These are phyloP conservation scores for Malurus splendens DNA, from an alignment of 2,797 vertebrate genomes.

Conservation along the genomic window DNA sequence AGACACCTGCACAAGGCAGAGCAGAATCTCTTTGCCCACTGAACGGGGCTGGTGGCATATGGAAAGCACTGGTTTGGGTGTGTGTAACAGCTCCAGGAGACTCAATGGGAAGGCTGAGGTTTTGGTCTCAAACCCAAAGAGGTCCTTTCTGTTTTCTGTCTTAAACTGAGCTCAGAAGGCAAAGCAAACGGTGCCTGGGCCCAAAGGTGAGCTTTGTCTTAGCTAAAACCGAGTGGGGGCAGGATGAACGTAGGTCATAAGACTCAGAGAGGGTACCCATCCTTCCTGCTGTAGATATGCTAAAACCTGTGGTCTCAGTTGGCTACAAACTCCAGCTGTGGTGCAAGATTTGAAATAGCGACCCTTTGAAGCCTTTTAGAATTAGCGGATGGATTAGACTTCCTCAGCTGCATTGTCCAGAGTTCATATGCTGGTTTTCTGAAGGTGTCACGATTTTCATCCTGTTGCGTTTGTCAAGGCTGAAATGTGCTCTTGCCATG, in stretches of 20 bases:
- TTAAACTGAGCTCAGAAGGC: background rate
- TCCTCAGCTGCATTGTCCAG: background rate
- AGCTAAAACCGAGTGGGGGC: background rate
- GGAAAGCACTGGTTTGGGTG: background rate
- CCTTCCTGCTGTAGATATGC: background rate
- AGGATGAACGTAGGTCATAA: background rate
- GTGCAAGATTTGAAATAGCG: background rate
- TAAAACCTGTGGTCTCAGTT: background rate
- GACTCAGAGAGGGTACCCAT: fast-evolving
- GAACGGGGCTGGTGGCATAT: background rate
- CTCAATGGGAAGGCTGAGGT: background rate
- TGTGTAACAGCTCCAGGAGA: background rate
- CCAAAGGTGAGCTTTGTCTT: background rate
- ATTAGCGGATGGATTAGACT: background rate
- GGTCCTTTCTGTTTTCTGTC: background rate
- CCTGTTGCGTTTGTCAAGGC: background rate
- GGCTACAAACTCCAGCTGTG: background rate
- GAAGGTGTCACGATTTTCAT: background rate
- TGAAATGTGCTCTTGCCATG: background rate
- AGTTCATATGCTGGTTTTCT: background rate
- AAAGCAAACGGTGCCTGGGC: background rate
- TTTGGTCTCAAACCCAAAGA: background rate
- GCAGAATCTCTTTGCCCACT: background rate
- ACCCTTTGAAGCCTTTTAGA: background rate
- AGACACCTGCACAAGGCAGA: background rate